Evolutionary conservation across 2,113 vertebrate species (phyloP), one percentile per base, ranked within the genome.

Genomic region (Neotoma lepida): DNA sequence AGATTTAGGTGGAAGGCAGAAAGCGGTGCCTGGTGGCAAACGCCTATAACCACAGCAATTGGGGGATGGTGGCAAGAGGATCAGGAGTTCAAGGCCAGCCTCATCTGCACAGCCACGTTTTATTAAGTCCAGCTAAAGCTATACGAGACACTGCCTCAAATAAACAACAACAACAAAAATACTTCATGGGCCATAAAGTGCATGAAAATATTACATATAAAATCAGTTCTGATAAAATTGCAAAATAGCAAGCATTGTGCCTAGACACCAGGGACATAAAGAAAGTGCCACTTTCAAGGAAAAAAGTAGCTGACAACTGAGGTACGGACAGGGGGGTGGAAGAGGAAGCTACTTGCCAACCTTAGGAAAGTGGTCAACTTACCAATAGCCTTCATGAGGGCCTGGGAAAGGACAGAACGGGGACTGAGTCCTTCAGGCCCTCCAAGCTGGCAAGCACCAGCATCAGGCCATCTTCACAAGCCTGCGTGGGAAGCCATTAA

Each of bases 401-500:
- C 58, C 4, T 58, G 9, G 20, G 13, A n/a, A 90, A 63, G 85
- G 80, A 93, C 73, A 39, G 51, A 54, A 28, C 4, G 89, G 73
- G 89, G 93, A 94, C 24, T 51, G 80, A 88, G 8, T 24, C 28
- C 61, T 13, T 92, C 95, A 73, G 51, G 12, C 33, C 85, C 35
- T 71, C 68, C 54, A 63, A 3, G 18, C 85, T 39, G 86, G 78
- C 54, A 88, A 33, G 0, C 56, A 82, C 89, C 41, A 68, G 68
- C 78, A 93, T 63, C 85, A 35, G 81, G 82, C 92, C 88, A 93
- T 91, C 22, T 81, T 93, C 95, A 90, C 70, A 35, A 35, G 71
- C 71, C 74, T 0, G 35, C 74, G 56, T 71, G 41, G 96, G 76
- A 97, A 96, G 94, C 74, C 66, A 33, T 39, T 88, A 95, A 95